Conservation (phyloP, 2,797 vertebrate genomes). For the Pseudochirops cupreus region DNA sequence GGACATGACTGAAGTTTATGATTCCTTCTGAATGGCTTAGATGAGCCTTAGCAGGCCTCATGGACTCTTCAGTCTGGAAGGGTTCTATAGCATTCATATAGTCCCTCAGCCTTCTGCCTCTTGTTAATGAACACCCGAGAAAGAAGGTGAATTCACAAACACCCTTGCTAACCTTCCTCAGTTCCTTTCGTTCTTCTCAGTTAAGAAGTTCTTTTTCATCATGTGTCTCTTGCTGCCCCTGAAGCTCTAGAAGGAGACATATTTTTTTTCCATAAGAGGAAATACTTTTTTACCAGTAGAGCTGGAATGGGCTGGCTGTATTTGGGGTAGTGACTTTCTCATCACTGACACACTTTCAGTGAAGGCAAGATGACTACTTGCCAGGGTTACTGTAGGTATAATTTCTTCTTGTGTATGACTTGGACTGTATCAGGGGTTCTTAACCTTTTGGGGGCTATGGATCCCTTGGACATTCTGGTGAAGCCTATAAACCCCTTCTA, state of each 20-base stretch:
- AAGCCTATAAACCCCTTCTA: not conserved
- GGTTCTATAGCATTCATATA: not conserved
- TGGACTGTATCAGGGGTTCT: not conserved
- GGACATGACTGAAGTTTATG: not conserved
- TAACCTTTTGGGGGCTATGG: not conserved
- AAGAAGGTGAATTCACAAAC: not conserved
- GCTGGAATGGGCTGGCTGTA: not conserved
- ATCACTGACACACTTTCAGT: not conserved
- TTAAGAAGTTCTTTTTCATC: not conserved
- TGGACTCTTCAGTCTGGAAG: not conserved
- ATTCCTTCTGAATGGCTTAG: not conserved
- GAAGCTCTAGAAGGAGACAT: not conserved
- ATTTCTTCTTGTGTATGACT: not conserved
- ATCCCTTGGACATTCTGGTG: not conserved
- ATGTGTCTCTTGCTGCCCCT: not conserved
- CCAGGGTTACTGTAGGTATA: not conserved
- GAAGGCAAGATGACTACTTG: not conserved
- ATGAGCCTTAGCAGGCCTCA: not conserved
- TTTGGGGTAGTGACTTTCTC: not conserved
- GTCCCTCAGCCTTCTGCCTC: not conserved
- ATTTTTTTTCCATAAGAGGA: not conserved
- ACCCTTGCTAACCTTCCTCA: not conserved
- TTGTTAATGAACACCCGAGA: not conserved
- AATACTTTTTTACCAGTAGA: not conserved
- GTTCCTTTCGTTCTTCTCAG: not conserved